Base-by-base conservation (phyloP, 2,113 vertebrate species). In the Solenodon paradoxus region DNA sequence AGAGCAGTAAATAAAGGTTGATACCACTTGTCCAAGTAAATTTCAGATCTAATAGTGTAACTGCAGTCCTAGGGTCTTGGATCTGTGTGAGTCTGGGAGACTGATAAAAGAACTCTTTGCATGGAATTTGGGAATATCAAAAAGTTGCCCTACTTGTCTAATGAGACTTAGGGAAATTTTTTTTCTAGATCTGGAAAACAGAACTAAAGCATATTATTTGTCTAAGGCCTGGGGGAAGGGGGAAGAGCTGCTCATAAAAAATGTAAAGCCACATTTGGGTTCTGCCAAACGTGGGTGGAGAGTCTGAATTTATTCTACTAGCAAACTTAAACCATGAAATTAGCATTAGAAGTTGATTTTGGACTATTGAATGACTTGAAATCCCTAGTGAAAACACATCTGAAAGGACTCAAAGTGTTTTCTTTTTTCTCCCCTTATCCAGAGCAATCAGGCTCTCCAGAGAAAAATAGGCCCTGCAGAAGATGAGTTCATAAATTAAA, bases 401-500 rank as follows among this genome's bases (percentile, higher is more conserved):
- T 71, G 71, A 94, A 88, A 95, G 1, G 38, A 75, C 53, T 83
- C 69, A 78, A 93, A 90, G 19, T 95, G 35, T 81, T 74, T 93
- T 74, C 63, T 89, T 35, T 22, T n/a, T 77, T 32, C 51, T 84
- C 38, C 35, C 49, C 80, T n/a, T 49, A 64, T 90, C 42, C 61
- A 95, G 42, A 95, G 69, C 77, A 78, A 92, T 95, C 64, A 95
- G 71, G 30, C 71, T 87, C 92, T 96, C 80, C 35, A 81, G 96
- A 42, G 95, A n/a, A 93, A 95, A 95, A 92, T 53, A 84, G 28
- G 42, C 77, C 55, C 42, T 94, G 80, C 71, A 90, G 47, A 95
- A 92, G 75, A 96, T 92, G 90, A 96, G 80, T 89, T 94, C 77
- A 90, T 75, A 97, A 95, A 95, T 97, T 97, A 93, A 94, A 96